phyloP scores from a whole-genome alignment of 2,888 invertebrate genomes.

The Plagodis pulveraria region DNA sequence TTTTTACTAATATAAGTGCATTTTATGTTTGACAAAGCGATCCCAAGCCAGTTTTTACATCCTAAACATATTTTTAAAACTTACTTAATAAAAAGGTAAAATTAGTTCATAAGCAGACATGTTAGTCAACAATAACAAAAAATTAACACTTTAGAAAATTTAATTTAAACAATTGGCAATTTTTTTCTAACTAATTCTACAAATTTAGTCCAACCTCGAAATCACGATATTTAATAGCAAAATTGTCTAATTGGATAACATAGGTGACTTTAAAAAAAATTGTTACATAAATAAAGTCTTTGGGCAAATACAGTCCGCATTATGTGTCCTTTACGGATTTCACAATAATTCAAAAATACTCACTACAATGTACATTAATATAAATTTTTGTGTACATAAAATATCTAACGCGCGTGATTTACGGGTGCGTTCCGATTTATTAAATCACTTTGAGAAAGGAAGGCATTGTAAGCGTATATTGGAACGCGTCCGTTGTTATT shows the following conservation, averaged over 20 bases:
- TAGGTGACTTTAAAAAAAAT: not conserved
- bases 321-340: not conserved
- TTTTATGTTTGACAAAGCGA: conserved; percentile 30
- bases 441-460: too few species aligned
- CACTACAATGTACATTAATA: too few species aligned
- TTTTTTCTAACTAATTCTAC: conserved; percentile 32
- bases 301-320: not conserved
- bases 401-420: too few species aligned
- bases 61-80: not conserved
- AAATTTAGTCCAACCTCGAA: conserved; percentile 21
- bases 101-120: conserved; percentile 39
- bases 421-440: too few species aligned
- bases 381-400: too few species aligned
- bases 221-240: conserved; percentile 18
- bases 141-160: conserved; percentile 34
- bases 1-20: conserved; percentile 27
- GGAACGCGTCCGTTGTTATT: too few species aligned
- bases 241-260: not conserved
- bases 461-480: too few species aligned
- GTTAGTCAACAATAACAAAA: conserved; percentile 35
- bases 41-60: conserved; percentile 27
- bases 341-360: not conserved
- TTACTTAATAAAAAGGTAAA: conserved; percentile 5
- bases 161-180: conserved; percentile 49
- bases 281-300: not conserved